Conservation (phyloP, 2,888 invertebrate species). For the Pinctada fucata region DNA sequence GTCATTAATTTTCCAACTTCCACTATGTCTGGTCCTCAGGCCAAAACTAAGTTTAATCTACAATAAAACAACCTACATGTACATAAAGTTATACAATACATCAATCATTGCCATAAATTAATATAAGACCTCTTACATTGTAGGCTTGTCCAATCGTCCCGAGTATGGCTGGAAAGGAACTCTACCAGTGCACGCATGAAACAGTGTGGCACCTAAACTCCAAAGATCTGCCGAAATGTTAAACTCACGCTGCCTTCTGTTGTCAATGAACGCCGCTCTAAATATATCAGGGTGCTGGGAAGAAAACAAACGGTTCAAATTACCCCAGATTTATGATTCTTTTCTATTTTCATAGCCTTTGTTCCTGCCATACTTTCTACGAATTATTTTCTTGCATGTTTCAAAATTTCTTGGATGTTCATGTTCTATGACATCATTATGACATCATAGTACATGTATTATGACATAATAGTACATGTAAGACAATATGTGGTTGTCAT, state of each 20-base stretch:
- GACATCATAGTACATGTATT: no score
- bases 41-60: no score
- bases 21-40: no score
- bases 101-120: not conserved
- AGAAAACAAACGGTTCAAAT: not conserved
- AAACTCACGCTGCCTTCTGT: constrained; percentile 83
- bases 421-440: not conserved
- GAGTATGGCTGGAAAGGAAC: constrained; percentile 95
- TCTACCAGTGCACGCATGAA: constrained; percentile 96
- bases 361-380: not conserved
- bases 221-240: constrained; percentile 96
- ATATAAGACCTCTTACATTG: constrained; percentile 83
- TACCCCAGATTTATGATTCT: not conserved
- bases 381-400: not conserved
- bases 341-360: no score
- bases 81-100: no score
- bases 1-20: no score
- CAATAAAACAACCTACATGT: no score
- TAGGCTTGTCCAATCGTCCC: constrained; percentile 93
- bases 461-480: no score
- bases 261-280: constrained; percentile 87
- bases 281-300: constrained; percentile 93
- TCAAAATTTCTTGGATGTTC: not conserved
- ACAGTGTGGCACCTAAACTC: constrained; percentile 97
- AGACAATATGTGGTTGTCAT: no score